These are phyloP conservation scores for Nerophis lumbriciformis DNA, from an alignment of 2,113 vertebrate species.

Conservation along the genomic window DNA sequence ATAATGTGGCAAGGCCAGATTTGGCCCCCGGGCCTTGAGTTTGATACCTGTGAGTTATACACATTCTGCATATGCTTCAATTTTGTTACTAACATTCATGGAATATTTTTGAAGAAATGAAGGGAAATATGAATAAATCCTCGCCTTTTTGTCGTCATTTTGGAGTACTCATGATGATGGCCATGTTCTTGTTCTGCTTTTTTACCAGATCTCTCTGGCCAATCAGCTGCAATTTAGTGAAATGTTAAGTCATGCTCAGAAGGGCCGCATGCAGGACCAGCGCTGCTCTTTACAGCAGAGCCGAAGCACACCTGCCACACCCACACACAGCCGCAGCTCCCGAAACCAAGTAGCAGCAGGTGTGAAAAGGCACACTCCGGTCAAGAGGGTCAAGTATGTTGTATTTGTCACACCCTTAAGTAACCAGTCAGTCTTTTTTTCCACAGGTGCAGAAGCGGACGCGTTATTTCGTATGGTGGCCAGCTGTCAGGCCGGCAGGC, in stretches of 20 bases:
- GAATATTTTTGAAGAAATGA: too few species aligned
- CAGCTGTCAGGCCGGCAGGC: constrained; percentile 28
- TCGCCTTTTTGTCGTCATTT: too few species aligned
- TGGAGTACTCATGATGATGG: neutral
- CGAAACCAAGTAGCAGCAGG: constrained; percentile 37
- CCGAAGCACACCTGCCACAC: constrained; percentile 40
- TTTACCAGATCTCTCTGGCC: constrained; percentile 15
- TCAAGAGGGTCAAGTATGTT: constrained; percentile 10
- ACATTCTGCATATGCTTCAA: neutral
- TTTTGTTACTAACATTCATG: neutral
- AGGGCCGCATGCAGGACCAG: constrained; percentile 79
- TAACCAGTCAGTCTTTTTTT: neutral
- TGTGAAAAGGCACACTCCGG: constrained; percentile 24
- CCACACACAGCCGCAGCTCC: constrained; percentile 39
- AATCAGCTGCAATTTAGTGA: constrained; percentile 77
- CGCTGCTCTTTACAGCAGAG: constrained; percentile 69
- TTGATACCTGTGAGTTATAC: too few species aligned
- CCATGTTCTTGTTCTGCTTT: neutral
- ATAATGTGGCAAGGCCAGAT: too few species aligned
- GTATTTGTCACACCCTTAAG: neutral
- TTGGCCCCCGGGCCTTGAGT: too few species aligned
- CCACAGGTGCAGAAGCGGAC: constrained; percentile 68
- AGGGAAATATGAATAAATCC: too few species aligned
- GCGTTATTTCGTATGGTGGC: constrained; percentile 60
- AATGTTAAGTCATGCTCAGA: constrained; percentile 75